Evolutionary conservation across 2,888 invertebrate genomes (phyloP).

Genomic region (Coelinius sp.): DNA sequence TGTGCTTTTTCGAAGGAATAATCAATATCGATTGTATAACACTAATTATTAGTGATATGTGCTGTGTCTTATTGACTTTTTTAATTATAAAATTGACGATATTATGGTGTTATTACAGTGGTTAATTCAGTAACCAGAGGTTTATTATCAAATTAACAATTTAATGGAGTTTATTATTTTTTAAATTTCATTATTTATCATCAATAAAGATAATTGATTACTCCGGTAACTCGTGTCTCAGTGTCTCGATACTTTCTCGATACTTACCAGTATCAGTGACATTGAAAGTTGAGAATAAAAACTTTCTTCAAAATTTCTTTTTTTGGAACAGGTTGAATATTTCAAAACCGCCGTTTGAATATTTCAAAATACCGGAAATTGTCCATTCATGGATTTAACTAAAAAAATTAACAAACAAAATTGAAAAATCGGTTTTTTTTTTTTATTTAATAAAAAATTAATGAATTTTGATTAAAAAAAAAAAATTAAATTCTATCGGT

Average conservation of each 20-base stretch:
- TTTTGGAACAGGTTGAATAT: no score
- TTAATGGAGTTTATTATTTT: not conserved
- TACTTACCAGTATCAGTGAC: not conserved
- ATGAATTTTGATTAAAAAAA: no score
- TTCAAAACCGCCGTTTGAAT: no score
- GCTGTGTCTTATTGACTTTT: not conserved
- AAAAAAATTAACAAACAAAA: no score
- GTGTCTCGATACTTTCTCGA: conserved; percentile 11
- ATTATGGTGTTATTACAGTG: not conserved
- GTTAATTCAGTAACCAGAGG: not conserved
- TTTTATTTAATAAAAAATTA: no score
- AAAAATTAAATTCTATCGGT: not conserved
- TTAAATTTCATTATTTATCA: not conserved
- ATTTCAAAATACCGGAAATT: no score
- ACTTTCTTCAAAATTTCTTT: not conserved
- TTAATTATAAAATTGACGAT: not conserved
- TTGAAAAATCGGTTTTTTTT: no score
- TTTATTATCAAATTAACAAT: not conserved
- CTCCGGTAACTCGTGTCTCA: not conserved
- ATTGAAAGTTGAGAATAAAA: not conserved
- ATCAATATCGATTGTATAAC: not conserved
- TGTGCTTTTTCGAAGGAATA: not conserved
- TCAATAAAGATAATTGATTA: not conserved
- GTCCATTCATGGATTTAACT: no score
- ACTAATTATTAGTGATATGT: conserved; percentile 11